phyloP scores from a whole-genome alignment of 2,888 invertebrate species.

The Octonoba sinensis region DNA sequence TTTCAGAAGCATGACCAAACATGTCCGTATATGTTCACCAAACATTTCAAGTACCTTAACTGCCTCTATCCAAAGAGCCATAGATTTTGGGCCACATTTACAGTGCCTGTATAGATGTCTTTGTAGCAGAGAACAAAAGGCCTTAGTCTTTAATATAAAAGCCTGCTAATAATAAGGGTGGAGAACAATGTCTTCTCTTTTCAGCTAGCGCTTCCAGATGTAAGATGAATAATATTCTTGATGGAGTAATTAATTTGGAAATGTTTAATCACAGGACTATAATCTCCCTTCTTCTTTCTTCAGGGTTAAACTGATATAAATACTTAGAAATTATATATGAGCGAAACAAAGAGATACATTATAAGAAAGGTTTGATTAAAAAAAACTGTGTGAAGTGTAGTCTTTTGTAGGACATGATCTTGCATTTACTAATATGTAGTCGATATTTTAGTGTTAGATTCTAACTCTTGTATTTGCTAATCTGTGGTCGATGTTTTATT shows the following conservation, averaged over 20 bases:
- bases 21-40: slow-evolving; percentile 5
- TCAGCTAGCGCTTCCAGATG: not conserved
- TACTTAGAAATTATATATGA: not conserved
- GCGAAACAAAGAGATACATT: too few species aligned
- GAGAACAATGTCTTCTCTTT: slow-evolving; percentile 8
- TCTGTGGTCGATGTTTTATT: too few species aligned
- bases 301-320: slow-evolving; percentile 1
- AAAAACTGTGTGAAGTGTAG: too few species aligned
- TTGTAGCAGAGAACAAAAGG: slow-evolving; percentile 1
- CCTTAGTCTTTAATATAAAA: slow-evolving; percentile 1
- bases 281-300: too few species aligned
- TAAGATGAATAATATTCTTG: slow-evolving; percentile 11
- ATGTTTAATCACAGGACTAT: slow-evolving; percentile 6
- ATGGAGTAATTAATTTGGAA: slow-evolving; percentile 15
- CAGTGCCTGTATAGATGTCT: slow-evolving; percentile 7
- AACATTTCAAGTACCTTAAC: slow-evolving; percentile 1
- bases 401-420: too few species aligned
- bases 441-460: too few species aligned
- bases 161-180: slow-evolving; percentile 6
- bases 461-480: too few species aligned
- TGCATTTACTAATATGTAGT: too few species aligned
- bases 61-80: not conserved
- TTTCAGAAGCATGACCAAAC: slow-evolving; percentile 4
- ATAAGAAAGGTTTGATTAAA: too few species aligned
- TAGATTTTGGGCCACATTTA: slow-evolving; percentile 4